These are phyloP conservation scores for Cryptoblepharus egeriae DNA, from an alignment of 2,797 vertebrate species.

Conservation along the genomic window DNA sequence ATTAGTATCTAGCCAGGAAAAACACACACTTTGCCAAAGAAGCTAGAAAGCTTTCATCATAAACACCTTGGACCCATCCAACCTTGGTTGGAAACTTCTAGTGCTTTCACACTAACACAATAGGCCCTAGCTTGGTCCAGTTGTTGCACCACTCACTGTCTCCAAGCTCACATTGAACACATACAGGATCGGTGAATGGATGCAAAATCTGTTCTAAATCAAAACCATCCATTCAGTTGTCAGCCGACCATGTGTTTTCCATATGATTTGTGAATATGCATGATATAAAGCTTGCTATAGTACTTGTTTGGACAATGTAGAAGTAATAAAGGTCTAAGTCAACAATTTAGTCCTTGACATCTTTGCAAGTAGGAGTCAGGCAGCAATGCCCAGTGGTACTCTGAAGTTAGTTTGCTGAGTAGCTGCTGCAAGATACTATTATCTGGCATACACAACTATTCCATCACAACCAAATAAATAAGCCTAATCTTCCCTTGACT, in stretches of 20 bases:
- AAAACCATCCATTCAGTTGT: not conserved
- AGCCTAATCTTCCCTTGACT: not conserved
- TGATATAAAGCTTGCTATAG: not conserved
- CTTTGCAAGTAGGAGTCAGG: not conserved
- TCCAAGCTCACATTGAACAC: not conserved
- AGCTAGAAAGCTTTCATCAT: slow-evolving; percentile 11
- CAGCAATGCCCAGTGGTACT: not conserved
- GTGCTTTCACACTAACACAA: not conserved
- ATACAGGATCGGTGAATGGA: not conserved
- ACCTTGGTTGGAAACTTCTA: slow-evolving; percentile 5
- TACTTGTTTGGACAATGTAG: not conserved
- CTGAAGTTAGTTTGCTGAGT: not conserved
- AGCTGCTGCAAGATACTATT: not conserved
- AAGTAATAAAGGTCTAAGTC: not conserved
- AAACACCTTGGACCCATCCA: slow-evolving; percentile 5
- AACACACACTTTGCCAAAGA: not conserved
- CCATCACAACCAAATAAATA: not conserved
- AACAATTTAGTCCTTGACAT: not conserved
- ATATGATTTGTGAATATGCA: not conserved
- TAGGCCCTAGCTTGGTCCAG: not conserved
- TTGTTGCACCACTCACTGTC: not conserved
- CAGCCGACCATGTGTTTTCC: not conserved
- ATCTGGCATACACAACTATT: slow-evolving; percentile 24
- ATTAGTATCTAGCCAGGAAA: not conserved
- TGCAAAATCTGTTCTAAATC: not conserved